Evolutionary conservation across 1,140 invertebrate species (phyloP).

Genomic region (Drosophila insularis): DNA sequence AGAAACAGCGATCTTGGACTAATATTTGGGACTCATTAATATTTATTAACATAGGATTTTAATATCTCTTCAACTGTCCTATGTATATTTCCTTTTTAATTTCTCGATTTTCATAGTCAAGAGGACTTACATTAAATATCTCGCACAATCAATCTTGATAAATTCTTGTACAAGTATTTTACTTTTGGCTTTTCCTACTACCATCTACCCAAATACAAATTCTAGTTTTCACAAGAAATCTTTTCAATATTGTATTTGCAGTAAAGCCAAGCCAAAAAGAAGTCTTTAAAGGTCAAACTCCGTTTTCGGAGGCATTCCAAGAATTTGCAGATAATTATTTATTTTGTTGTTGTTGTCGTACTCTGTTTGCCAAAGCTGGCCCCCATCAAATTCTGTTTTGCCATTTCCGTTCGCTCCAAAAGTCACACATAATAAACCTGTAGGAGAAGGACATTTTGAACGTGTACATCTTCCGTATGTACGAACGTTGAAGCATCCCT

Average conservation of each 20-base stretch:
- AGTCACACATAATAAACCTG: conserved; percentile 52
- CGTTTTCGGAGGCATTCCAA: background rate
- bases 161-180: background rate
- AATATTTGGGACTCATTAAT: too few relatives aligned
- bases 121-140: too few relatives aligned
- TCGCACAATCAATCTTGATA: background rate
- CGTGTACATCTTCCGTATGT: conserved; percentile 24
- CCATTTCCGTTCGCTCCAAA: conserved; percentile 35
- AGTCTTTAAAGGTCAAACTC: background rate
- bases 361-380: background rate
- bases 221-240: background rate
- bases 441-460: conserved; percentile 37
- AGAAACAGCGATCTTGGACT: too few relatives aligned
- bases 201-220: background rate
- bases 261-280: background rate
- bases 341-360: background rate
- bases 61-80: too few relatives aligned
- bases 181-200: too few relatives aligned
- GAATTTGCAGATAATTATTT: conserved; percentile 9
- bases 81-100: too few relatives aligned
- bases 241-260: background rate
- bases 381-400: background rate
- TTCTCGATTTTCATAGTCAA: too few relatives aligned
- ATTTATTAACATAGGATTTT: too few relatives aligned
- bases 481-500: background rate